Conservation (phyloP, 2,797 vertebrate genomes). For the Labroides dimidiatus region DNA sequence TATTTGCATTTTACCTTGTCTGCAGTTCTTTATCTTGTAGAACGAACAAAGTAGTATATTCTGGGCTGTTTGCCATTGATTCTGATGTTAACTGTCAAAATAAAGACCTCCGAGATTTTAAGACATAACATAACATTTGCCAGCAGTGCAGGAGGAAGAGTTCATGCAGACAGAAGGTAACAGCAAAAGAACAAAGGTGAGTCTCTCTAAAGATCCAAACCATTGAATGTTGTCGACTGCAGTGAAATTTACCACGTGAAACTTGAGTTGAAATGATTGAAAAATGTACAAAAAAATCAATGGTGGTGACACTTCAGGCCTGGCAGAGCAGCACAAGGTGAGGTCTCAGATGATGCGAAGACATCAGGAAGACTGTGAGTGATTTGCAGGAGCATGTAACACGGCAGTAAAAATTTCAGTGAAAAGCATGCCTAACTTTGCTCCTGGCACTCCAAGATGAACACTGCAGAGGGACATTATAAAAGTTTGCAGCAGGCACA, state of each 20-base stretch:
- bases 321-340: background rate
- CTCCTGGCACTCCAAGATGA: conserved; percentile 3
- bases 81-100: background rate
- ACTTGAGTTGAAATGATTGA: background rate
- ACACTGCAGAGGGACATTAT: background rate
- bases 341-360: background rate
- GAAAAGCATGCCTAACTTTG: background rate
- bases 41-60: background rate
- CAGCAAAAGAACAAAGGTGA: background rate
- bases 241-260: background rate
- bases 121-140: conserved; percentile 7
- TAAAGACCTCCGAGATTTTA: conserved; percentile 7
- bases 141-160: background rate
- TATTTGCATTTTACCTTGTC: background rate
- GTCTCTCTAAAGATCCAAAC: background rate
- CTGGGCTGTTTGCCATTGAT: background rate
- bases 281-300: background rate
- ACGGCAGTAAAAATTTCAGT: background rate
- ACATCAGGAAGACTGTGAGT: background rate
- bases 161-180: background rate
- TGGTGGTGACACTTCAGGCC: background rate
- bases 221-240: conserved; percentile 5
- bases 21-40: background rate
- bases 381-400: conserved; percentile 23
- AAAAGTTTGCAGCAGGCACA: background rate